Evolutionary conservation across 2,797 vertebrate species (phyloP), one percentile per base, ranked within the genome.

Genomic region (Periophthalmus magnuspinnatus): DNA sequence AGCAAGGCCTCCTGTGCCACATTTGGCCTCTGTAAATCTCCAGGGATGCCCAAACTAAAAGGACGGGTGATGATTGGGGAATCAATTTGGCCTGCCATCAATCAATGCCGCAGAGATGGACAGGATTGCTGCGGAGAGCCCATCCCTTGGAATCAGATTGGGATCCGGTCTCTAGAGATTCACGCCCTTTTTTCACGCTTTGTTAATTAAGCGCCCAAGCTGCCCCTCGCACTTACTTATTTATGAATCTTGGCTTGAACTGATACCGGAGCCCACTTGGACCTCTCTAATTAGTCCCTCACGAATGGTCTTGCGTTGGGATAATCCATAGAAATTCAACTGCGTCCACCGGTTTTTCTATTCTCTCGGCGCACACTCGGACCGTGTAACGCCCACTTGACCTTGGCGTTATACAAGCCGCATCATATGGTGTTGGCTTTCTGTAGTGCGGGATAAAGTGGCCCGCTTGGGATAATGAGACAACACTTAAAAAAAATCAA

Each of bases 21-120:
- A 81, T 84, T 79, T 87, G 83, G 85, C 88, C 87, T 79, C 72
- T 78, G 65, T 60, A 72, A 79, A 81, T 76, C 77, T 87, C 90
- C 78, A 67, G 24, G 56, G 85, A 85, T 82, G 77, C 61, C 58
- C 78, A 54, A 85, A 80, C 89, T 91, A 88, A 92, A 91, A 90
- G 85, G 84, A 70, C 84, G 11, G 76, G 84, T 76, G 87, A 92
- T 93, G 92, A 94, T 93, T 92, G 90, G 88, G 83, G 80, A 93
- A 93, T 94, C 91, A 93, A 92, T 94, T 94, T 93, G 88, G 89
- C 87, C 72, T 65, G 75, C 90, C 82, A 86, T 93, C 90, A 91
- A 91, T 94, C 93, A 93, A 89, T 91, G 87, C 78, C 76, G 84
- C 80, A 56, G 68, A 77, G 83, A 75, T 58, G 62, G 86, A 76